These are phyloP conservation scores for Ectemnius lituratus DNA, from an alignment of 2,888 invertebrate genomes.

Conservation along the genomic window DNA sequence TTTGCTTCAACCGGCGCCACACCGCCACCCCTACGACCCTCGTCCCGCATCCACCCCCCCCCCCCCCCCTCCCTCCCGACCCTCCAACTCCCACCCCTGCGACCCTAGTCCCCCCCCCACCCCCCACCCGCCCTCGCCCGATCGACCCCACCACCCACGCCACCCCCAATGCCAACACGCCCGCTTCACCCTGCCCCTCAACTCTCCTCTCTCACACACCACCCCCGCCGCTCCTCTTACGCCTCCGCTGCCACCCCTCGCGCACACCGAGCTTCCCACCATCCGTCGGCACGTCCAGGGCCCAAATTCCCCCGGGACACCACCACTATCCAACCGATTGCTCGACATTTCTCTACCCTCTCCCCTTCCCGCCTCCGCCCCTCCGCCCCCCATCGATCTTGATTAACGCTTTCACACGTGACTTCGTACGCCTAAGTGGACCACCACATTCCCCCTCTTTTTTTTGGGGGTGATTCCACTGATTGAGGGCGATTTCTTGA, in stretches of 20 bases:
- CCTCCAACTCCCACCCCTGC: not conserved
- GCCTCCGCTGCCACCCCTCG: slow-evolving; percentile 23
- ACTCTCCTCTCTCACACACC: not conserved
- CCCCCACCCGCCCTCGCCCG: not conserved
- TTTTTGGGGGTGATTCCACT: no score
- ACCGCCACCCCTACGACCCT: slow-evolving; percentile 60
- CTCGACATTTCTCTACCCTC: no score
- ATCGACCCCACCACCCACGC: slow-evolving; percentile 15
- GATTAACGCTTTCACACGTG: not conserved
- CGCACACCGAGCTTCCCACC: not conserved
- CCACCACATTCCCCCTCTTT: no score
- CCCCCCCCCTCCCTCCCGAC: no score
- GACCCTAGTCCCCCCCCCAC: slow-evolving; percentile 20
- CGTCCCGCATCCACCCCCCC: slow-evolving; percentile 41
- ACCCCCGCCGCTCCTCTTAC: slow-evolving; percentile 10
- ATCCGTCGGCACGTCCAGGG: not conserved
- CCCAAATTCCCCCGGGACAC: no score
- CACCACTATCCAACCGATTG: no score
- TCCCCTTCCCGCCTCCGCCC: no score
- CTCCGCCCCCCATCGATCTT: not conserved
- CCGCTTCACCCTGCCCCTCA: not conserved
- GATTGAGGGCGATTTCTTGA: no score
- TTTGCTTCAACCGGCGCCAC: slow-evolving; percentile 55
- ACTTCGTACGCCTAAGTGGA: not conserved
- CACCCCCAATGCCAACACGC: slow-evolving; percentile 5